These are phyloP conservation scores for Orthosia gracilis DNA, from an alignment of 2,888 invertebrate genomes.

Conservation along the genomic window DNA sequence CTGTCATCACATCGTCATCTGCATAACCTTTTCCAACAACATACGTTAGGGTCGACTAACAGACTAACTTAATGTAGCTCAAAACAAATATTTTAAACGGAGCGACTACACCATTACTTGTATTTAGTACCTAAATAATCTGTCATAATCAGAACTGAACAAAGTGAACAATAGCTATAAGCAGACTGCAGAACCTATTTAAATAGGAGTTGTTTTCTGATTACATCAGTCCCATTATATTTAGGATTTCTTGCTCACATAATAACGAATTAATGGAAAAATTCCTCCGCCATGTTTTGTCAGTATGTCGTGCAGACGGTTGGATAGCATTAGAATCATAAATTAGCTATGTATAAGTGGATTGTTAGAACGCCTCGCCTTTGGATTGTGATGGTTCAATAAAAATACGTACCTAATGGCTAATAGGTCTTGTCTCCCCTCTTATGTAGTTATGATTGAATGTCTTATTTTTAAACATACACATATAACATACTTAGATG, in stretches of 20 bases:
- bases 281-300: constrained; percentile 31
- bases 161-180: no score
- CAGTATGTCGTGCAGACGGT: constrained; percentile 24
- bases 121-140: not conserved
- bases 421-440: constrained; percentile 25
- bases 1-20: no score
- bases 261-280: constrained; percentile 57
- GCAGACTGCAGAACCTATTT: not conserved
- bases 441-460: not conserved
- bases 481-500: no score
- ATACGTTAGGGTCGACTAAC: no score
- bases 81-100: no score
- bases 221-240: constrained; percentile 10
- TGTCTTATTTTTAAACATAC: not conserved
- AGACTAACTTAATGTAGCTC: no score
- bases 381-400: constrained; percentile 44
- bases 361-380: constrained; percentile 44
- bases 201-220: constrained; percentile 26
- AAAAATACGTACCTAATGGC: constrained; percentile 44
- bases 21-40: no score
- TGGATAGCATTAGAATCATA: constrained; percentile 48
- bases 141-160: not conserved
- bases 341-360: constrained; percentile 57
- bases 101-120: no score
- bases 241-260: constrained; percentile 31